Percentiles rank a stretch among this genome's conserved stretches.
Conservation (phyloP, 2,113 vertebrate genomes). For the Rhinoptilus africanus region DNA sequence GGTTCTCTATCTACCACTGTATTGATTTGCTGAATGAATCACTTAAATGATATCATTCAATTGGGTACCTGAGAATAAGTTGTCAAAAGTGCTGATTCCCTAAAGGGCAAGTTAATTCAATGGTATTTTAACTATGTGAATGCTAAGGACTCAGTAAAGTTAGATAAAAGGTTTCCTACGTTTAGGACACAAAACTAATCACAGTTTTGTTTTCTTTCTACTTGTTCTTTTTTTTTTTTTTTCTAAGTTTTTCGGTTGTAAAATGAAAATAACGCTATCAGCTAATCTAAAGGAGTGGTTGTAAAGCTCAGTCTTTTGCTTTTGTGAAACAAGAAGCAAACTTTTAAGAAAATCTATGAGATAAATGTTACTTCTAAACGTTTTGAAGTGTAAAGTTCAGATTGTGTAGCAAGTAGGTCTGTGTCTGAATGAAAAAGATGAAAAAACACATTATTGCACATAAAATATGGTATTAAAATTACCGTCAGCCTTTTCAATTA, state of each 20-base stretch:
- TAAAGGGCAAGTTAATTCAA: background rate
- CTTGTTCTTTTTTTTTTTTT: background rate
- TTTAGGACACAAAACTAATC: background rate
- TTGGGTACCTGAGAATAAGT: background rate
- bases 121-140: background rate
- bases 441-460: background rate
- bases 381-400: background rate
- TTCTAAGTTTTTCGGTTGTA: background rate
- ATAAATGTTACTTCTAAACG: background rate
- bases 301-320: background rate
- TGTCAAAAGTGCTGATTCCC: background rate
- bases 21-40: background rate
- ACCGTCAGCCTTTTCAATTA: background rate
- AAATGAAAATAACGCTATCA: background rate
- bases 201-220: background rate
- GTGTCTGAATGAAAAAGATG: background rate
- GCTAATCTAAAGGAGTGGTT: background rate
- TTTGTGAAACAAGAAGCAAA: background rate
- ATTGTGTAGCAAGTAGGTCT: background rate
- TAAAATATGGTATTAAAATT: background rate
- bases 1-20: background rate
- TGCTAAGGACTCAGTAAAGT: background rate
- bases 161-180: background rate
- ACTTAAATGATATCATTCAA: background rate
- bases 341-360: background rate